These are phyloP conservation scores for Tragelaphus scriptus DNA, from an alignment of 2,113 vertebrate genomes.

Conservation along the genomic window DNA sequence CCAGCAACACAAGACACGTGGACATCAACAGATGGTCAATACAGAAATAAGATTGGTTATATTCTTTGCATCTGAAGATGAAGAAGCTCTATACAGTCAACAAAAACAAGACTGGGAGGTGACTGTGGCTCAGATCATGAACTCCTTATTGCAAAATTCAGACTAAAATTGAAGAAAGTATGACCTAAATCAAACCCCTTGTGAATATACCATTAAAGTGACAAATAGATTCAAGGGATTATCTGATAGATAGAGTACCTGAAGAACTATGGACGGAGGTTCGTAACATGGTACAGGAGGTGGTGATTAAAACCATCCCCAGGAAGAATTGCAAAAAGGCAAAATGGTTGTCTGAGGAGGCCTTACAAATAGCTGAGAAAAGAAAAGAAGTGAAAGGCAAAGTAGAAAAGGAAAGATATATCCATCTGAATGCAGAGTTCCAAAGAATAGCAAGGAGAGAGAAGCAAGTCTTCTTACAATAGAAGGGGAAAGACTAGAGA, in stretches of 20 bases:
- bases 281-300: background rate
- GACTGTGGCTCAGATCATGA: background rate
- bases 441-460: background rate
- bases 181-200: background rate
- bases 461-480: background rate
- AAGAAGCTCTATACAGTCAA: background rate
- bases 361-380: background rate
- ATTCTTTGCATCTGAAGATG: background rate
- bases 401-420: background rate
- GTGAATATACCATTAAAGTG: background rate
- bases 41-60: background rate
- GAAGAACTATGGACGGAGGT: background rate
- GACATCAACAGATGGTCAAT: background rate
- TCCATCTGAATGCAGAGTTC: background rate
- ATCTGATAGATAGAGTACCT: background rate
- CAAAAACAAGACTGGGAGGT: background rate
- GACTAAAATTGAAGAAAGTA: background rate
- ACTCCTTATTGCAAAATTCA: background rate
- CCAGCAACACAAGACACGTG: background rate
- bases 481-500: background rate
- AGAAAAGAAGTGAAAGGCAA: background rate
- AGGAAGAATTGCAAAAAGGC: background rate
- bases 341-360: background rate
- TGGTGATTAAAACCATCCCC: background rate
- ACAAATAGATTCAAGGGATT: background rate